Percentiles rank a stretch among this genome's conserved stretches.
phyloP scores from a whole-genome alignment of 1,140 invertebrate genomes.

The Macrobrachium nipponense region DNA sequence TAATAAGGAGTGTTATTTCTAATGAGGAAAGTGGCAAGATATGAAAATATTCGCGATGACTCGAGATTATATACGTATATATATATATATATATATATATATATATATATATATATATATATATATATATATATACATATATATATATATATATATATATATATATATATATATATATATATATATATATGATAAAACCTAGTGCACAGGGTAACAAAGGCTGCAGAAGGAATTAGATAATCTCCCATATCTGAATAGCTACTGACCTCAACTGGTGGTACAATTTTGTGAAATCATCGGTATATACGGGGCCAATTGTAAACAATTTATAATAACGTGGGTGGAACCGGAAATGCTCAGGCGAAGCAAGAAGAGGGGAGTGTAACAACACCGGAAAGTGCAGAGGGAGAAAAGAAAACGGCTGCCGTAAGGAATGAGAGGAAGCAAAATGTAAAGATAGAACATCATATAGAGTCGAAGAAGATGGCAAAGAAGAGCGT shows the following conservation, averaged over 20 bases:
- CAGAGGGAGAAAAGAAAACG: no score
- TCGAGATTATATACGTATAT: background rate
- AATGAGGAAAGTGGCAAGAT: no score
- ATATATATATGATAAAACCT: background rate
- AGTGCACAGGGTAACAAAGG: background rate
- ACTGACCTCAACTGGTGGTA: no score
- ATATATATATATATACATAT: constrained; percentile 14
- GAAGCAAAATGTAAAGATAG: background rate
- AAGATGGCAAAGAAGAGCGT: background rate
- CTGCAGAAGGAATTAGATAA: background rate
- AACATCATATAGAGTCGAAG: background rate
- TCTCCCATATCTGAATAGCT: background rate
- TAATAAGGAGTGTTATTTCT: no score
- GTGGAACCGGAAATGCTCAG: no score
- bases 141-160: background rate
- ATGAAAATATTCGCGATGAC: no score
- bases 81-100: constrained; percentile 3
- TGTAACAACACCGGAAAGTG: no score
- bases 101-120: constrained; percentile 1
- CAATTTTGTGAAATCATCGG: no score
- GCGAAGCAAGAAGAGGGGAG: no score
- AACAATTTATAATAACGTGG: no score
- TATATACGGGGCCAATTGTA: no score
- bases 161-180: background rate
- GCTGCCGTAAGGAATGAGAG: no score